Evolutionary conservation across 1,140 invertebrate species (phyloP), one percentile per base, ranked within the genome.

Genomic region (Zaprionus capensis): DNA sequence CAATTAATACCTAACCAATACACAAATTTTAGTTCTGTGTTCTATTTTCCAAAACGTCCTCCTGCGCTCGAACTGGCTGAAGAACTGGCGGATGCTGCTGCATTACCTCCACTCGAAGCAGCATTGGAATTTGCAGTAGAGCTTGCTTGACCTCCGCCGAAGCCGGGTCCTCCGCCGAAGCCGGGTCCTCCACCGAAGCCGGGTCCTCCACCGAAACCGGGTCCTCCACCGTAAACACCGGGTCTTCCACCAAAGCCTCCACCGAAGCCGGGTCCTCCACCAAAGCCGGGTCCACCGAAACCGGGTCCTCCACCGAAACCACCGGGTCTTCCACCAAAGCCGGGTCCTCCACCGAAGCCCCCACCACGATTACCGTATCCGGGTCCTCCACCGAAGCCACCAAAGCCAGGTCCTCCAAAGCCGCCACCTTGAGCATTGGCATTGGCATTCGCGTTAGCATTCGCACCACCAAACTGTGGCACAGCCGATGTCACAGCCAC

Each of bases 401-500:
- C 71, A 22, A 20, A 31, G 28, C 65, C 68, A 24, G 36, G 63
- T 12, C 58, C 61, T 5, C 65, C 65, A 15, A 53, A 17, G n/a
- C 64, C 46, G n/a, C 44, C 31, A 9, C 63, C 44, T 57, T 71
- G 38, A 7, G 66, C 28, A 31, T 7, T 31, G 7, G 28, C 28
- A 66, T 0, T 34, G 22, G 74, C 74, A 6, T 5, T 31, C 6
- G 74, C 74, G 4, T 62, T 61, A 5, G 80, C 70, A 28, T 53
- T 56, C 28, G 9, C 2, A 9, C 2, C 44, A n/a, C 67, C 63
- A 36, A 68, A 73, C 61, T 82, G 79, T 55, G 83, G 76, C 9
- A 44, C 5, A n/a, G 81, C 81, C n/a, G 67, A 71, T 20, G 79
- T 74, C 12, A 73, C 73, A n/a, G 71, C 76, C n/a, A 81, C 24